phyloP scores from a whole-genome alignment of 2,797 vertebrate genomes.

The Odontamblyopus rebecca region DNA sequence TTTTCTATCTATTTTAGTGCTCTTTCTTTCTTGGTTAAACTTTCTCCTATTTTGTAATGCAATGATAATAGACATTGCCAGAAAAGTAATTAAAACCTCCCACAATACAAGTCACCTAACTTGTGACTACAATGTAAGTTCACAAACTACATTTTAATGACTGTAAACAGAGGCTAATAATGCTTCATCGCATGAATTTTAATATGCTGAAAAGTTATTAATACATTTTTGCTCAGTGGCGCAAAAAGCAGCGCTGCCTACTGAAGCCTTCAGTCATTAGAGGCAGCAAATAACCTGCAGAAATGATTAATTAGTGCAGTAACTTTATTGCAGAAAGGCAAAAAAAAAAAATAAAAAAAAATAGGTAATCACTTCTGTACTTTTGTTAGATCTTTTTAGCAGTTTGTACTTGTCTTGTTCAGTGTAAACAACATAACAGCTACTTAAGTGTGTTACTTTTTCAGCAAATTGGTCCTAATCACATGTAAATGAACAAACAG shows the following conservation, averaged over 20 bases:
- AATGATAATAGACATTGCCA: neutral
- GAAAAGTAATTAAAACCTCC: neutral
- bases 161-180: neutral
- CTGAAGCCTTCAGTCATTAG: constrained; percentile 10
- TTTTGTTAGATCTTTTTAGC: neutral
- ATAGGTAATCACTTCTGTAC: neutral
- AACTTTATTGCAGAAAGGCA: constrained; percentile 4
- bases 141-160: constrained; percentile 5
- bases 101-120: neutral
- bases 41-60: neutral
- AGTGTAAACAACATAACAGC: neutral
- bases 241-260: constrained; percentile 5
- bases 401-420: neutral
- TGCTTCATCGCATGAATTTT: neutral
- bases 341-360: constrained; percentile 1
- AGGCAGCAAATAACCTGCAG: constrained; percentile 9
- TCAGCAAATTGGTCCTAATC: constrained; percentile 30
- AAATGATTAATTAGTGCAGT: constrained; percentile 16
- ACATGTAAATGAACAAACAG: constrained; percentile 47
- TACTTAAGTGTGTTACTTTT: constrained; percentile 6
- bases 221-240: constrained; percentile 8
- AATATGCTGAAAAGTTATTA: constrained; percentile 9
- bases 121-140: constrained; percentile 2
- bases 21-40: neutral
- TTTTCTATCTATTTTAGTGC: neutral